Conservation (phyloP, 1,140 invertebrate genomes). For the Bombus superbus region DNA sequence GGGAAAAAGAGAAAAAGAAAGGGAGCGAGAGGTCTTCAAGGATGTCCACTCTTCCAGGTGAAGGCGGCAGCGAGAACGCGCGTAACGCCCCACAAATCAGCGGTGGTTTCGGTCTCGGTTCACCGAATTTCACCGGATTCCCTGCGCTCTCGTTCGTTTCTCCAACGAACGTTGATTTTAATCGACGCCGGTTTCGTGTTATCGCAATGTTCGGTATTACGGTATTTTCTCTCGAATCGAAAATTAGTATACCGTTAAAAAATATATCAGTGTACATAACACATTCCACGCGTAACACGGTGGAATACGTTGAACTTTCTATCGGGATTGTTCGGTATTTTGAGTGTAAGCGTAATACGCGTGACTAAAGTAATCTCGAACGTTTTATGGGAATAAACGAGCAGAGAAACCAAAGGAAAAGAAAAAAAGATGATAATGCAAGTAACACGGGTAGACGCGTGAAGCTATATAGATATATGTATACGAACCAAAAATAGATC, state of each 20-base stretch:
- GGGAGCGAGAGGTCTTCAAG: slow-evolving; percentile 64
- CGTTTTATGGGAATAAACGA: background rate
- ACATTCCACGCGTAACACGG: background rate
- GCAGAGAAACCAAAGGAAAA: background rate
- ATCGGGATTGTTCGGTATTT: background rate
- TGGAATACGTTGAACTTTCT: background rate
- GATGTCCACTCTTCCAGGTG: slow-evolving; percentile 68
- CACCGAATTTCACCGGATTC: slow-evolving; percentile 64
- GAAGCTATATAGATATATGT: background rate
- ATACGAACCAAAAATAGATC: background rate
- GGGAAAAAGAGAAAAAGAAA: slow-evolving; percentile 50
- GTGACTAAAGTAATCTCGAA: background rate
- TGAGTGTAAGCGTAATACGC: background rate
- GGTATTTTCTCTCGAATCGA: slow-evolving; percentile 11
- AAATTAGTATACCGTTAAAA: slow-evolving; percentile 1
- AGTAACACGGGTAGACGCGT: background rate
- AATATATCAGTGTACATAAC: background rate
- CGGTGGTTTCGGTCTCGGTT: slow-evolving; percentile 64
- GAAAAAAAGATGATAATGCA: background rate
- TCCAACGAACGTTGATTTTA: slow-evolving; percentile 13
- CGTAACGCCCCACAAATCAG: slow-evolving; percentile 60
- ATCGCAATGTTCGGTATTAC: background rate
- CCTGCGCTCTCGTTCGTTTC: slow-evolving; percentile 38
- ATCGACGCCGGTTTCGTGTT: background rate
- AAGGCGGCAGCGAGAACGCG: slow-evolving; percentile 60